These are phyloP conservation scores for Takifugu rubripes DNA, from an alignment of 2,797 vertebrate genomes.

Conservation along the genomic window DNA sequence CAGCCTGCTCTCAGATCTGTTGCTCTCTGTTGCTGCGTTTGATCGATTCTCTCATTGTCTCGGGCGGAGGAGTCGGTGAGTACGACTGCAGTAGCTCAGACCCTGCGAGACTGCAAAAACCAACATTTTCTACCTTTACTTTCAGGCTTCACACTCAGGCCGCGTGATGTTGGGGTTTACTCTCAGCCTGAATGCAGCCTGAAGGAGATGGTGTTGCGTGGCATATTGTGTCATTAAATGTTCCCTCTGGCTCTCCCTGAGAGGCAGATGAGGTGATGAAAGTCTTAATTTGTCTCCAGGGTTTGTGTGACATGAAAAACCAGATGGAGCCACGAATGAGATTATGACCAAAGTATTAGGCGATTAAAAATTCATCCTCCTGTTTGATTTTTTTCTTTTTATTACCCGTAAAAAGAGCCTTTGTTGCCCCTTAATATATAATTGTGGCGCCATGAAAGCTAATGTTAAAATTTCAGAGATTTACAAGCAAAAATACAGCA, in stretches of 20 bases:
- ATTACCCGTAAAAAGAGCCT: too few relatives aligned
- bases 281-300: not conserved
- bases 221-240: not conserved
- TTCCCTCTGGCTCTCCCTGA: not conserved
- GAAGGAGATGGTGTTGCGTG: not conserved
- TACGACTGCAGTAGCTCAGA: not conserved
- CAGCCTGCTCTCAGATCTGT: not conserved
- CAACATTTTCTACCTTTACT: not conserved
- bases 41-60: not conserved
- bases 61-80: not conserved
- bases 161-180: not conserved
- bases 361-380: too few relatives aligned
- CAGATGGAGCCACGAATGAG: too few relatives aligned
- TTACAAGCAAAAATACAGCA: too few relatives aligned
- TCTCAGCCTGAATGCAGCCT: not conserved
- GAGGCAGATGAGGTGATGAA: not conserved
- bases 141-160: not conserved
- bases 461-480: too few relatives aligned
- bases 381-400: too few relatives aligned
- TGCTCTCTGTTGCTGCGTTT: not conserved
- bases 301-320: too few relatives aligned
- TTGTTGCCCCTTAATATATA: too few relatives aligned
- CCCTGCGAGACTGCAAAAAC: not conserved
- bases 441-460: too few relatives aligned
- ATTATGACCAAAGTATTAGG: too few relatives aligned